Conservation (phyloP, 2,888 invertebrate genomes). For the Campoplex nolae region DNA sequence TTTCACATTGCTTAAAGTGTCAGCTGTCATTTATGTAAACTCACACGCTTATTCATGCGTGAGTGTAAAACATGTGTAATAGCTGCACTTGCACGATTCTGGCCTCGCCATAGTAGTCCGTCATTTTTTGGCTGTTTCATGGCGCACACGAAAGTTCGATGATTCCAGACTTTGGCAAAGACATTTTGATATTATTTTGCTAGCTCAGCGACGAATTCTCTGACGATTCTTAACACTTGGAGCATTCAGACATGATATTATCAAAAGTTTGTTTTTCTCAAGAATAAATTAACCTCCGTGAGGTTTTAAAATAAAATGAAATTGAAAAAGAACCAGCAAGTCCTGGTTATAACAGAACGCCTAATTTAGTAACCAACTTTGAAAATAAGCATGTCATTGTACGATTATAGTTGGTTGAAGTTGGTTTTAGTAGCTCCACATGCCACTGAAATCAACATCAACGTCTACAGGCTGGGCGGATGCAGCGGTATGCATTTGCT, state of each 20-base stretch:
- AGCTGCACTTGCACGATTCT: background rate
- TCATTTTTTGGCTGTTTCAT: background rate
- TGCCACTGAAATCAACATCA: constrained; percentile 11
- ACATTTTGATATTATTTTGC: background rate
- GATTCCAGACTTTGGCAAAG: background rate
- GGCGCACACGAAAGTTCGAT: background rate
- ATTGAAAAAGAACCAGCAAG: background rate
- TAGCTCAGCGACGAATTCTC: no score
- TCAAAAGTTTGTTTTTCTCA: no score
- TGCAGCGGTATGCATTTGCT: constrained; percentile 33
- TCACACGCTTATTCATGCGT: constrained; percentile 1
- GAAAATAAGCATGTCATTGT: background rate
- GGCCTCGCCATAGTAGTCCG: background rate
- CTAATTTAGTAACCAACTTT: background rate
- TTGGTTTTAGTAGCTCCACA: background rate
- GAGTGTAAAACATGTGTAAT: background rate
- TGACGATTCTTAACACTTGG: no score
- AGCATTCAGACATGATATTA: no score
- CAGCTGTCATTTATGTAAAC: constrained; percentile 43
- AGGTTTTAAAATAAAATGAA: background rate
- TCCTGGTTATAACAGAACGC: background rate
- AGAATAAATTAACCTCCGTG: background rate
- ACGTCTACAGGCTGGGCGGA: constrained; percentile 1
- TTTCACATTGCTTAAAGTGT: constrained; percentile 55
- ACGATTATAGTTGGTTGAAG: background rate